phyloP scores from a whole-genome alignment of 2,797 vertebrate species.

The Fistularia tabacaria region DNA sequence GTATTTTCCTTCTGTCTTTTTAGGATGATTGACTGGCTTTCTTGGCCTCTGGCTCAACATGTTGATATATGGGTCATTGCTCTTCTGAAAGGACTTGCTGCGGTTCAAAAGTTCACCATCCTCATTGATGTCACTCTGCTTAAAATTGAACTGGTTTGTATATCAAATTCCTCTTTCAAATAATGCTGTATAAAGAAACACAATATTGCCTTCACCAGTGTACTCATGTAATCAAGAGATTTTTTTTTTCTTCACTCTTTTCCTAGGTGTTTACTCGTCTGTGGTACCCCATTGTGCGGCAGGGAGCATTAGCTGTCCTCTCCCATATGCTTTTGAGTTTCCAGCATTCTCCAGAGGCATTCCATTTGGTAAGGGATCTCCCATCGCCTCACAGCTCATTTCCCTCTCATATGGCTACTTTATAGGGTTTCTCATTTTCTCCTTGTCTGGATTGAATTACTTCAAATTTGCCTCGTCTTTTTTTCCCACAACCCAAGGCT shows the following conservation, averaged over 20 bases:
- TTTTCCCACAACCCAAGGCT: slow-evolving; percentile 40
- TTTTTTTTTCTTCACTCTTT: slow-evolving; percentile 13
- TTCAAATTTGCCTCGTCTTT: slow-evolving; percentile 37
- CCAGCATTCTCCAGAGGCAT: slow-evolving; percentile 98
- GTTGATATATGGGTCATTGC: slow-evolving; percentile 97
- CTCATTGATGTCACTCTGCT: slow-evolving; percentile 97
- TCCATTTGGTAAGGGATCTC: slow-evolving; percentile 88
- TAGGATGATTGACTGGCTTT: slow-evolving; percentile 98
- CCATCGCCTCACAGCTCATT: slow-evolving; percentile 43
- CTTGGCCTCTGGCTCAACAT: slow-evolving; percentile 97
- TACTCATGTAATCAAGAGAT: neutral
- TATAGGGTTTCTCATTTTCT: slow-evolving; percentile 48
- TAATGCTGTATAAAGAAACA: too few species aligned
- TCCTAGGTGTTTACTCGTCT: slow-evolving; percentile 92
- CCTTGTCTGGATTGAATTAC: slow-evolving; percentile 51
- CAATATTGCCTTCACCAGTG: too few species aligned
- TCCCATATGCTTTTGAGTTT: slow-evolving; percentile 99
- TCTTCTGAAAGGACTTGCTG: slow-evolving; percentile 91
- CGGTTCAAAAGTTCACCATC: slow-evolving; percentile 98
- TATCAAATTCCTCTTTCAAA: slow-evolving; percentile 4
- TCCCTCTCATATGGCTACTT: slow-evolving; percentile 41
- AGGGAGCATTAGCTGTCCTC: slow-evolving; percentile 92
- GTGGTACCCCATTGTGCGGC: slow-evolving; percentile 95
- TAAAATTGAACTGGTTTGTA: slow-evolving; percentile 94
- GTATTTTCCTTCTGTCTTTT: slow-evolving; percentile 9